Percentiles rank a stretch among this genome's conserved stretches.
Conservation (phyloP, 1,140 invertebrate species). For the Drosophila hydei region DNA sequence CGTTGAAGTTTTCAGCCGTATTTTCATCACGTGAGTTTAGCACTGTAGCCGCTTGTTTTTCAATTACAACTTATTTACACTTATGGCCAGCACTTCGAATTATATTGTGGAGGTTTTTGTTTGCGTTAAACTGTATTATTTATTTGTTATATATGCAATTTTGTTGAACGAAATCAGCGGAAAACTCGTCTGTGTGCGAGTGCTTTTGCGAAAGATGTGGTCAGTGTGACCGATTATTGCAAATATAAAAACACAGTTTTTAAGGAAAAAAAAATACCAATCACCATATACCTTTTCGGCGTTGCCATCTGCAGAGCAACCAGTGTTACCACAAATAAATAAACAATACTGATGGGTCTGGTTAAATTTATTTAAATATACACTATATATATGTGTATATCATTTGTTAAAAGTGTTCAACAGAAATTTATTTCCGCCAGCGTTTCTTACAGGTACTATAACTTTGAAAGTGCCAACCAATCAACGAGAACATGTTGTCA, state of each 20-base stretch:
- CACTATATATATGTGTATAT: not conserved
- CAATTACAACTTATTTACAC: slow-evolving; percentile 25
- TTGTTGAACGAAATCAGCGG: slow-evolving; percentile 56
- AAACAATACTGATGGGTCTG: too few relatives aligned
- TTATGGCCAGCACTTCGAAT: slow-evolving; percentile 35
- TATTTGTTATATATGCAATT: slow-evolving; percentile 62
- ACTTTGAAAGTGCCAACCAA: slow-evolving; percentile 41
- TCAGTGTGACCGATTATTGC: slow-evolving; percentile 8
- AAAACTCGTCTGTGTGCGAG: slow-evolving; percentile 62
- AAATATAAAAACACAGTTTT: not conserved
- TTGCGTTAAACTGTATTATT: slow-evolving; percentile 59
- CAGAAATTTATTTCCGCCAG: slow-evolving; percentile 69
- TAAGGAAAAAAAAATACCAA: slow-evolving; percentile 14
- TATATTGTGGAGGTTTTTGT: slow-evolving; percentile 29
- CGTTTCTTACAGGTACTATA: slow-evolving; percentile 42
- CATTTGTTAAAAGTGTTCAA: slow-evolving; percentile 23
- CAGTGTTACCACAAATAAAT: slow-evolving; percentile 23
- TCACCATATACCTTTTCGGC: not conserved
- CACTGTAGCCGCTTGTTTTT: slow-evolving; percentile 24
- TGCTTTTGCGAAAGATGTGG: slow-evolving; percentile 48
- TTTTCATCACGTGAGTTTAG: slow-evolving; percentile 72
- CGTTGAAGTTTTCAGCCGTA: slow-evolving; percentile 66
- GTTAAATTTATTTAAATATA: not conserved
- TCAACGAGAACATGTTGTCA: slow-evolving; percentile 45
- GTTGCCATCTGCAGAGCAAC: slow-evolving; percentile 15